These are phyloP conservation scores for Apantesis nais DNA, from an alignment of 2,888 invertebrate genomes.

Conservation along the genomic window DNA sequence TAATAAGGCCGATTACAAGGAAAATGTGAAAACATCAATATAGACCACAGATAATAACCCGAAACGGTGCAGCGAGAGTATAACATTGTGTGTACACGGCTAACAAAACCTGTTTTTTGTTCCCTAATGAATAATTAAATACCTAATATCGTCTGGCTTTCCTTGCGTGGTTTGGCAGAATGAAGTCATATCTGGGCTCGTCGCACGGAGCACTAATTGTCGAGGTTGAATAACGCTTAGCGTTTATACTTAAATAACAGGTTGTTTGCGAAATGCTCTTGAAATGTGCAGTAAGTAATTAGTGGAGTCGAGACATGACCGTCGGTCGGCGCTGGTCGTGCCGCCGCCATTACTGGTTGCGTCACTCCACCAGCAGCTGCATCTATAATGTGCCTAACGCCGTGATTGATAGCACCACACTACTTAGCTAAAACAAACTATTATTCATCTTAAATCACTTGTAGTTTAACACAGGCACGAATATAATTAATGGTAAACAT, in stretches of 20 bases:
- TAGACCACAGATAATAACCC: neutral
- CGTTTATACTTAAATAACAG: conserved; percentile 4
- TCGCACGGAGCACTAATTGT: neutral
- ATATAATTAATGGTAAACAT: neutral
- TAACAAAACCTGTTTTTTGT: neutral
- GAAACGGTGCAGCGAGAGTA: neutral
- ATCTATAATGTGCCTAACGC: neutral
- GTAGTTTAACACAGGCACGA: conserved; percentile 3
- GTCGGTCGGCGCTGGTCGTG: neutral
- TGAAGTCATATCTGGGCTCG: neutral
- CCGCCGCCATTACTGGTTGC: conserved; percentile 4
- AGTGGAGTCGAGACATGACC: neutral
- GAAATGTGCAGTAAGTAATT: conserved; percentile 10
- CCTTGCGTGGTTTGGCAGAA: neutral
- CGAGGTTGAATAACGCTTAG: neutral
- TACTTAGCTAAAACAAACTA: conserved; percentile 7
- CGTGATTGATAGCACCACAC: neutral
- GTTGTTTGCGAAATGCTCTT: conserved; percentile 17
- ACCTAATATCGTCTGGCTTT: neutral
- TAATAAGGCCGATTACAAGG: neutral
- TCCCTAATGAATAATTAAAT: neutral
- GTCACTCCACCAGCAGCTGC: neutral
- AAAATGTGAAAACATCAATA: neutral
- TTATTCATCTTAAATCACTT: neutral
- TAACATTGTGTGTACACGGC: neutral